Base-by-base conservation (phyloP, 2,113 vertebrate genomes). In the Colistium nudipinnis region DNA sequence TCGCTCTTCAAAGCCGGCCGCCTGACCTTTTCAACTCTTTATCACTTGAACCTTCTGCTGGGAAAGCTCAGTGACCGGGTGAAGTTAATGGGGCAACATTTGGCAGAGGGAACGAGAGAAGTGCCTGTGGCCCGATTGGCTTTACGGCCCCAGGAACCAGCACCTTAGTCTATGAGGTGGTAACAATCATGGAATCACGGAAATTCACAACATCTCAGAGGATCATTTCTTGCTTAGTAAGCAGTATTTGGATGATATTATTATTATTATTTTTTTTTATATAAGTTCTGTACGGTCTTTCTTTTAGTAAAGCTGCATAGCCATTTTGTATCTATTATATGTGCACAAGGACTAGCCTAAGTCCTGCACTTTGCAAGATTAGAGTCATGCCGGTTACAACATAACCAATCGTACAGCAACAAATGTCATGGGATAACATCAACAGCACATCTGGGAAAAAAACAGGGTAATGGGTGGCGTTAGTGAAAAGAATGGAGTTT, bases 21-120 rank as follows among this genome's bases (percentile, higher is more conserved):
- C 38, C 30, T 61, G 81, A 82, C 81, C 85, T 79, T 79, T 82
- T 62, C 41, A 62, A 67, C 53, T 7, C 53, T 79, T 80, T 77
- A 84, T 62, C 4, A 62, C 65, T 68, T 57, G 59, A 51, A 78
- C 76, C 79, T 78, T 87, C 67, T 33, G 52, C 64, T 1, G 43
- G 33, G 17, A 25, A 87, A 85, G 80, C 55, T 72, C 71, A 12
- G 7, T 71, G 76, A 83, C 71, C 71, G 51, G 57, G 13, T 3
- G 35, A 41, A 12, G 52, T 85, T 73, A 79, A 79, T 13, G 71
- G 43, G 20, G 62, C 61, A 38, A 12, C 7, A n/a, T 62, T 70
- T 4, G 59, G 48, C 61, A 61, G 41, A 3, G 52, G 1, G 51
- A 68, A 25, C 39, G 4, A 19, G 14, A 17, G 1, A 1, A 1